These are phyloP conservation scores for Hyperopisus bebe DNA, from an alignment of 2,113 vertebrate species.

Conservation along the genomic window DNA sequence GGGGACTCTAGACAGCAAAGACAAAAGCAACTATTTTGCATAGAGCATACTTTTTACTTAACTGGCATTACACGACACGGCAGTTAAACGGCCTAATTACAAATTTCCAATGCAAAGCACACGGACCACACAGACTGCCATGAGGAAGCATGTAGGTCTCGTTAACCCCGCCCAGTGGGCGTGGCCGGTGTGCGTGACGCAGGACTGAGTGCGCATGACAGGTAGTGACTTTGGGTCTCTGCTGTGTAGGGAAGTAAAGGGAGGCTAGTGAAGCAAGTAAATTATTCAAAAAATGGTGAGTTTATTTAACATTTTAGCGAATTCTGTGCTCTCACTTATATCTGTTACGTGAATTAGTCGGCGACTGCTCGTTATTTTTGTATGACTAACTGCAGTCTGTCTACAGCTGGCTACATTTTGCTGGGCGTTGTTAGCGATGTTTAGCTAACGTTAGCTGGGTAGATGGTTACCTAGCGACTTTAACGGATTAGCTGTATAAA, in stretches of 20 bases:
- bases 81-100: neutral
- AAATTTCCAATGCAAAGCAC: neutral
- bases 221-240: neutral
- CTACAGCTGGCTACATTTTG: neutral
- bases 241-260: neutral
- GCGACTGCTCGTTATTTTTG: neutral
- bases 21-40: neutral
- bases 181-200: neutral
- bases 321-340: neutral
- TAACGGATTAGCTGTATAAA: neutral
- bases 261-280: neutral
- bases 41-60: neutral
- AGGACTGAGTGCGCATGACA: constrained; percentile 15
- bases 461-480: neutral
- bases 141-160: neutral
- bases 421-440: neutral
- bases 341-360: neutral
- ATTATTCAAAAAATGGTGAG: constrained; percentile 15
- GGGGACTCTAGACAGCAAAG: neutral
- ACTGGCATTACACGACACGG: neutral
- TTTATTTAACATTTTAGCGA: neutral
- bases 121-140: neutral
- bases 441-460: neutral
- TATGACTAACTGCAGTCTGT: neutral
- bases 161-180: neutral